A percentile compares a stretch with the other conserved stretches of the same genome.
These are phyloP conservation scores for Struthio camelus DNA, from an alignment of 2,113 vertebrate species.

Conservation along the genomic window DNA sequence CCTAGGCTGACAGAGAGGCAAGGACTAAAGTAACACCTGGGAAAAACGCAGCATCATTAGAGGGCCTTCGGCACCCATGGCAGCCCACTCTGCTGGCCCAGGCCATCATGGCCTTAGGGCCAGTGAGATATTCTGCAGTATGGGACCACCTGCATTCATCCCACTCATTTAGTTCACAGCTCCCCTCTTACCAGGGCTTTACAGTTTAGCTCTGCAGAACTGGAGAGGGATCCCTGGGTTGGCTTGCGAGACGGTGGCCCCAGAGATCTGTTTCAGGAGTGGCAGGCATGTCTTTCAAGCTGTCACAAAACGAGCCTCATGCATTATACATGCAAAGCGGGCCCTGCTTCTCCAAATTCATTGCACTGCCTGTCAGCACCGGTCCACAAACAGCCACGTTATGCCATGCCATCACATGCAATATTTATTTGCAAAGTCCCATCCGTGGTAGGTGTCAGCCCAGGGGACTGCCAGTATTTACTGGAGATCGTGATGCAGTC, in stretches of 20 bases:
- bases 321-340: background rate
- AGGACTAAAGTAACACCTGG: background rate
- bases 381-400: background rate
- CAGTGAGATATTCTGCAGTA: background rate
- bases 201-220: background rate
- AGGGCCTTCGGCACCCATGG: too few species aligned
- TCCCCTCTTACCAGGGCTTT: background rate
- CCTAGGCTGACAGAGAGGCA: background rate
- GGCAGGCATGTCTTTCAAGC: conserved; percentile 16
- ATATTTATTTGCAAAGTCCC: background rate
- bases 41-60: background rate
- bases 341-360: background rate
- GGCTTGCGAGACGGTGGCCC: background rate
- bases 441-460: background rate
- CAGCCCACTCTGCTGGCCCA: background rate
- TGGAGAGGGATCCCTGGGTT: background rate
- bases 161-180: background rate
- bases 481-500: rapidly evolving
- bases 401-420: background rate
- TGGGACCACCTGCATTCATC: rapidly evolving
- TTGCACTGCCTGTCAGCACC: background rate
- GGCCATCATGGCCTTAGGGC: background rate
- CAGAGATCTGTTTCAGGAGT: background rate
- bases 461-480: background rate
- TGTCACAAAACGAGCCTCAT: background rate